Conservation (phyloP, 2,113 vertebrate species). For the rat (Rattus norvegicus) region GRCr8 NC_086022.1:160839501-160840000, state of each 20-base stretch:
- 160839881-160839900: no score
- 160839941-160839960: no score
- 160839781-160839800: no score
- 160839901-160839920: no score
- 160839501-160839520: neutral
- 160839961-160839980: no score
- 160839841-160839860: no score
- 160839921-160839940: no score
- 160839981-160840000: no score
- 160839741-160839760: neutral
- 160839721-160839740: neutral
- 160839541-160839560: neutral
- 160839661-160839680: neutral
- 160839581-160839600: conserved; percentile 5
- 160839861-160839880: no score
- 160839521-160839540: neutral
- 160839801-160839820: no score
- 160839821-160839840: no score
- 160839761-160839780: no score
- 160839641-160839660: neutral
- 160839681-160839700: neutral
- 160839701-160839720: neutral
- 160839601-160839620: conserved; percentile 20
- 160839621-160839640: neutral
- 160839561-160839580: neutral